Conservation (phyloP, 2,797 vertebrate species). For the Coreius guichenoti region DNA sequence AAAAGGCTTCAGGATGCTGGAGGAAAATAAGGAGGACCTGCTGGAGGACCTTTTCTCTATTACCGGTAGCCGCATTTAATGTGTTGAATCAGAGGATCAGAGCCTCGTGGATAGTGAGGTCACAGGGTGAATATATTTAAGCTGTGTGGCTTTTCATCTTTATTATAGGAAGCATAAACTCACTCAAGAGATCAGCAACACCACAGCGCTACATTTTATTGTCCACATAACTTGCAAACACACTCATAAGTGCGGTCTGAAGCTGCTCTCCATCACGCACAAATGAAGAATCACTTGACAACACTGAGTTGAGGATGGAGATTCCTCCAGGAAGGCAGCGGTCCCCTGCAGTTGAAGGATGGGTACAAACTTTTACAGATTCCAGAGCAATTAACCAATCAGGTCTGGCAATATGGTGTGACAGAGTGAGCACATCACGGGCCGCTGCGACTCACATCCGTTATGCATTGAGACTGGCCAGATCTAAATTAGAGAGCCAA, state of each 20-base stretch:
- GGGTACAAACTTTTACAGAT: slow-evolving; percentile 77
- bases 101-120: slow-evolving; percentile 3
- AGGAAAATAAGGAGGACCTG: slow-evolving; percentile 12
- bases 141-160: background rate
- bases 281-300: slow-evolving; percentile 6
- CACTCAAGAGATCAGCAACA: background rate
- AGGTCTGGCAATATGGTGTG: slow-evolving; percentile 88
- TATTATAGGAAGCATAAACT: background rate
- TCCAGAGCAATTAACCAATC: slow-evolving; percentile 83
- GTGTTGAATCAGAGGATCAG: slow-evolving; percentile 27
- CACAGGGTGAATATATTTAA: slow-evolving; percentile 14
- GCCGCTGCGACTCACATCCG: slow-evolving; percentile 89
- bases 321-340: slow-evolving; percentile 46
- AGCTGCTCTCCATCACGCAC: background rate
- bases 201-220: background rate
- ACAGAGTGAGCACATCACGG: slow-evolving; percentile 95
- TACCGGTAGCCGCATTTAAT: slow-evolving; percentile 35
- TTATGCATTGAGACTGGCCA: slow-evolving; percentile 97
- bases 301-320: slow-evolving; percentile 3
- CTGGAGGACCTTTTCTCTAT: slow-evolving; percentile 9
- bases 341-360: slow-evolving; percentile 76
- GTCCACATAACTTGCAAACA: background rate
- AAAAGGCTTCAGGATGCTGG: background rate
- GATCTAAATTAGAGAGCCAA: slow-evolving; percentile 99
- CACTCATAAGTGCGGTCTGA: background rate